A percentile compares a stretch with the other conserved stretches of the same genome.
Evolutionary conservation across 2,797 vertebrate species (phyloP).

Genomic region (Artibeus lituratus): DNA sequence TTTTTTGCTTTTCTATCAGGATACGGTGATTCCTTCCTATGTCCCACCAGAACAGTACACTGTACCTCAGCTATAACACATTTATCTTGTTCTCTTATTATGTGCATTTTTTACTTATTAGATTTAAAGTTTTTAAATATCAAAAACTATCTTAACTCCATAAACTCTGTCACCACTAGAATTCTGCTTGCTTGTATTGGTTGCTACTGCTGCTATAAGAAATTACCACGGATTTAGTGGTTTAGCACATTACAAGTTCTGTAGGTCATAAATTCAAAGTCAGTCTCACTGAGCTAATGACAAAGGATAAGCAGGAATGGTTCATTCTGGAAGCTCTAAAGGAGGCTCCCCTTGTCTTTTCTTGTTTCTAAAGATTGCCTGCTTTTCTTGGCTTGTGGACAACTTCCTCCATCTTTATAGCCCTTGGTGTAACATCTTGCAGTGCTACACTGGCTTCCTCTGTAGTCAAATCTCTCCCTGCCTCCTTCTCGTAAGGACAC

Average conservation of each 20-base stretch:
- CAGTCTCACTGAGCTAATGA: neutral
- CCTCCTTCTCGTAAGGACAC: neutral
- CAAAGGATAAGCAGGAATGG: neutral
- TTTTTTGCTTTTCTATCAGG: neutral
- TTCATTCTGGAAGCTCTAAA: neutral
- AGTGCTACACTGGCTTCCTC: no score
- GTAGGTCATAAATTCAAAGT: neutral
- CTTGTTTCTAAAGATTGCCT: neutral
- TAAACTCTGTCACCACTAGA: neutral
- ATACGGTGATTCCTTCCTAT: neutral
- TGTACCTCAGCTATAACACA: neutral
- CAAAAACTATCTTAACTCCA: neutral
- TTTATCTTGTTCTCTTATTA: neutral
- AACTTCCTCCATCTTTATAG: neutral
- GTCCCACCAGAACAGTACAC: neutral
- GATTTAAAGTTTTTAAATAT: neutral
- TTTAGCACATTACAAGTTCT: neutral
- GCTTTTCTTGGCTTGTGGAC: neutral
- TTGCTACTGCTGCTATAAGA: neutral
- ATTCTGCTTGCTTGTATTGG: neutral
- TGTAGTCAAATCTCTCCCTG: neutral
- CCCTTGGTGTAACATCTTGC: neutral
- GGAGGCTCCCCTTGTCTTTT: neutral
- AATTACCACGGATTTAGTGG: neutral
- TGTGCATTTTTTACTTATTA: neutral